A percentile compares a stretch with the other conserved stretches of the same genome.
Conservation (phyloP, 2,797 vertebrate genomes). For the Diplodus puntazzo region DNA sequence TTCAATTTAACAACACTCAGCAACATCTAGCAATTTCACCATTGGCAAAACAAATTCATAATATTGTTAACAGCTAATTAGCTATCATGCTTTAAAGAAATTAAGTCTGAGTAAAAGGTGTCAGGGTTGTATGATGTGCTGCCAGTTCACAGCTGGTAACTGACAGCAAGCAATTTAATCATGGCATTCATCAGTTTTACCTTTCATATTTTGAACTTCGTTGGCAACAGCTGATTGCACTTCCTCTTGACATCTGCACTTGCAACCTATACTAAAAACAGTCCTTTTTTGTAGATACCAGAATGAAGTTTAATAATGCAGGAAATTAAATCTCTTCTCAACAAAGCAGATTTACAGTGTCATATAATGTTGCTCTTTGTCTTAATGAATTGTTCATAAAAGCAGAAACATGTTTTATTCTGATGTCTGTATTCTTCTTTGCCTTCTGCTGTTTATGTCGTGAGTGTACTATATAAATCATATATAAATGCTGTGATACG, state of each 20-base stretch:
- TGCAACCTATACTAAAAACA: constrained; percentile 1
- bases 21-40: too few species aligned
- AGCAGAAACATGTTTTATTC: neutral
- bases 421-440: neutral
- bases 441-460: neutral
- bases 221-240: constrained; percentile 14
- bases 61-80: too few species aligned
- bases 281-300: neutral
- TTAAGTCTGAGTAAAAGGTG: neutral
- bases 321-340: neutral
- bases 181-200: constrained; percentile 21
- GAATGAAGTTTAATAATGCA: neutral
- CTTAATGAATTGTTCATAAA: neutral
- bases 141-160: constrained; percentile 32
- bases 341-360: neutral
- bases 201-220: constrained; percentile 16
- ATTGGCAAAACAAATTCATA: too few species aligned
- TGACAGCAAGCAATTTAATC: constrained; percentile 26
- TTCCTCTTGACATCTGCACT: constrained; percentile 1
- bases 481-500: constrained; percentile 38
- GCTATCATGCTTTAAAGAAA: neutral
- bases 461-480: constrained; percentile 15
- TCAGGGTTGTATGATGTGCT: constrained; percentile 2
- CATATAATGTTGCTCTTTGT: neutral
- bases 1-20: too few species aligned